These are phyloP conservation scores for Todiramphus chloris DNA, from an alignment of 2,113 vertebrate genomes.

Conservation along the genomic window DNA sequence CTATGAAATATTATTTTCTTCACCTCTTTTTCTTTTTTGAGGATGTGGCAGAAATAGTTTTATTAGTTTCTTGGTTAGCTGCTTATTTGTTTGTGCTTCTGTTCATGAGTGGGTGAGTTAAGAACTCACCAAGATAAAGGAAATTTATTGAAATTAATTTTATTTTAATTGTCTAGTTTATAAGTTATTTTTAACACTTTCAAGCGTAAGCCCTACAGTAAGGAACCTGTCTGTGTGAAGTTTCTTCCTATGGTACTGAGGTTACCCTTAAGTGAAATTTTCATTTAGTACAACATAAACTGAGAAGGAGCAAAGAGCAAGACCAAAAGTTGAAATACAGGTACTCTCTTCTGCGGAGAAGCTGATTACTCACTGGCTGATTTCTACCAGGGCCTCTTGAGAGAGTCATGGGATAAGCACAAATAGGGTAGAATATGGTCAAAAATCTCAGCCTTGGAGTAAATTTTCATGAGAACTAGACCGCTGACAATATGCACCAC, in stretches of 20 bases:
- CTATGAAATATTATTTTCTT: background rate
- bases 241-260: background rate
- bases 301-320: background rate
- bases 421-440: background rate
- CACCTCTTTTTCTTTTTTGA: background rate
- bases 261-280: background rate
- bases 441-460: background rate
- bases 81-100: background rate
- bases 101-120: background rate
- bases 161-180: background rate
- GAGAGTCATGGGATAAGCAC: background rate
- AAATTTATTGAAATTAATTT: background rate
- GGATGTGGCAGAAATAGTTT: background rate
- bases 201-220: background rate
- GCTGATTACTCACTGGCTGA: background rate
- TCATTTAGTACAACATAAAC: background rate
- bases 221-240: background rate
- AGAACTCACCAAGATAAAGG: background rate
- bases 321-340: background rate
- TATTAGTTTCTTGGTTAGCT: background rate
- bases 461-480: background rate
- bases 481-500: background rate
- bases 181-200: background rate
- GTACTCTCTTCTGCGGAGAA: background rate
- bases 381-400: background rate